Conservation (phyloP, 2,797 vertebrate species). For the Erpetoichthys calabaricus region DNA sequence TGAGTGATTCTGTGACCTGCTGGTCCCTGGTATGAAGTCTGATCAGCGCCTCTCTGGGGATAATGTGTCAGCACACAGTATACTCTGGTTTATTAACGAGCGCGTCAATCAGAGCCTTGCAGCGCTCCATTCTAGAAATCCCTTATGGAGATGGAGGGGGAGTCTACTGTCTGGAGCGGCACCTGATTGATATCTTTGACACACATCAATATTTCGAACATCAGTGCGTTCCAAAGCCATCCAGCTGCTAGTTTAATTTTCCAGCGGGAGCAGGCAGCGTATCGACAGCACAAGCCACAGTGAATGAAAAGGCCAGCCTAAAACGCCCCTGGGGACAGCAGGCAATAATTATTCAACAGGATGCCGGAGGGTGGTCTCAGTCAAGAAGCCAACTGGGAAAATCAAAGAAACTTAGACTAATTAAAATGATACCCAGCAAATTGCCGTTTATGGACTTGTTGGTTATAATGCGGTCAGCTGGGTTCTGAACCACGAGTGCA, state of each 20-base stretch:
- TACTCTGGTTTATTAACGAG: too few relatives aligned
- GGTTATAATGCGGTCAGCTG: too few relatives aligned
- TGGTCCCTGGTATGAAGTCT: too few relatives aligned
- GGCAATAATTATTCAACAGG: conserved; percentile 48
- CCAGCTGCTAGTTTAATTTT: conserved; percentile 30
- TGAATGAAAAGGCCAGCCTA: conserved; percentile 45
- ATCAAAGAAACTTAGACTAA: conserved; percentile 28
- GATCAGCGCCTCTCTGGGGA: too few relatives aligned
- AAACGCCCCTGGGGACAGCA: conserved; percentile 42
- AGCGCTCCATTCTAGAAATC: too few relatives aligned
- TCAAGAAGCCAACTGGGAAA: conserved; percentile 28
- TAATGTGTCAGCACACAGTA: background rate
- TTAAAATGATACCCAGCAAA: conserved; percentile 24
- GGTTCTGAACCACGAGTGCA: too few relatives aligned
- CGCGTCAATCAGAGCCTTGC: too few relatives aligned
- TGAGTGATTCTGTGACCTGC: too few relatives aligned
- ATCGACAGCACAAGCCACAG: conserved; percentile 52
- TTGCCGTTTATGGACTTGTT: background rate
- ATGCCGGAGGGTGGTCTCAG: conserved; percentile 28
- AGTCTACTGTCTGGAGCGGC: background rate
- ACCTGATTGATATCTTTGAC: conserved; percentile 17
- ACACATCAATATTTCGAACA: conserved; percentile 26
- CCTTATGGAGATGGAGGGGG: too few relatives aligned
- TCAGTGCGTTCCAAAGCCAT: conserved; percentile 24
- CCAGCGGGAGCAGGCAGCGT: conserved; percentile 40